Conservation (phyloP, 2,888 invertebrate genomes). For the Alitta virens region DNA sequence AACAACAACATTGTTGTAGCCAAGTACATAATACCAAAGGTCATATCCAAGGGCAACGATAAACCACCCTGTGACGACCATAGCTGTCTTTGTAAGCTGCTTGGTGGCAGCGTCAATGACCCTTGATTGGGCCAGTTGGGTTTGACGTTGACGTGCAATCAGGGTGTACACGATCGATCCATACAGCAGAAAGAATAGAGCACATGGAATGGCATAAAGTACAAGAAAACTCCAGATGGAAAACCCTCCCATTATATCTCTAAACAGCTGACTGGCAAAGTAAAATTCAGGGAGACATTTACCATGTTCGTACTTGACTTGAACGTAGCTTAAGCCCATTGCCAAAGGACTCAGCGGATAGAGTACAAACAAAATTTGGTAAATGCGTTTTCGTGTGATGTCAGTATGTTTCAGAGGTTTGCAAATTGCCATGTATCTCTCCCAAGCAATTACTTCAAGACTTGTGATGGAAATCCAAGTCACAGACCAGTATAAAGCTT, state of each 20-base stretch:
- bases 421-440: constrained; percentile 4
- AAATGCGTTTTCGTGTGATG: neutral
- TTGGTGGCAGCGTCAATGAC: constrained; percentile 1
- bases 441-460: neutral
- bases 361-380: neutral
- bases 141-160: neutral
- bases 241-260: neutral
- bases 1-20: neutral
- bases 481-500: neutral
- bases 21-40: constrained; percentile 7
- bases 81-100: constrained; percentile 7
- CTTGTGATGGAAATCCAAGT: neutral
- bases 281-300: neutral
- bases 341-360: neutral
- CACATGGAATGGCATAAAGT: constrained; percentile 1
- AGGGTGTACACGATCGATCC: neutral
- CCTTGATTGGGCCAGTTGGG: neutral
- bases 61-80: neutral
- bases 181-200: neutral
- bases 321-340: neutral
- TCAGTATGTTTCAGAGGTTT: constrained; percentile 2
- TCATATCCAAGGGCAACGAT: constrained; percentile 5
- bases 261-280: neutral
- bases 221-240: neutral
- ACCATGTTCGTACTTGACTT: neutral